phyloP scores from a whole-genome alignment of 2,797 vertebrate genomes.

The Hafferia zeledoni region DNA sequence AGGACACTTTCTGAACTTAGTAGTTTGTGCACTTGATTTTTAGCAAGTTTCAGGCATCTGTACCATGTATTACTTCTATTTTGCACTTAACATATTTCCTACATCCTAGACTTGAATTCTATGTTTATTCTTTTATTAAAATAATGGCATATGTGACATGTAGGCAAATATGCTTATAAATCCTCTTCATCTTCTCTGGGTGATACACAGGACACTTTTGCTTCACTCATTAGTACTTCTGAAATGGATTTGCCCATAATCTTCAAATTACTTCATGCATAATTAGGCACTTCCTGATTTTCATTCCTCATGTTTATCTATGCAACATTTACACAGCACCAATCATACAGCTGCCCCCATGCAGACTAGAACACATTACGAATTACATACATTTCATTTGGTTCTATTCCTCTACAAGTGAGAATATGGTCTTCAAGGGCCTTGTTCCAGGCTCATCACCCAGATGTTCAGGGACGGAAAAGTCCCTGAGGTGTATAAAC shows the following conservation, averaged over 20 bases:
- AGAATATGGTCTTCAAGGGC: conserved; percentile 6
- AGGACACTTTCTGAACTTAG: background rate
- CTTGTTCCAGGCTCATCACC: background rate
- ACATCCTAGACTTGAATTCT: background rate
- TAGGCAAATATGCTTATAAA: background rate
- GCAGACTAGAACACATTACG: background rate
- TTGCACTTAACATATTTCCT: background rate
- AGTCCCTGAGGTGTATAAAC: background rate
- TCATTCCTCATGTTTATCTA: conserved; percentile 1
- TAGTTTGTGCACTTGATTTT: background rate
- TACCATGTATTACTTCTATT: background rate
- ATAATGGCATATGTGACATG: background rate
- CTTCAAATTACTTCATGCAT: conserved; percentile 30
- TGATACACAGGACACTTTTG: background rate
- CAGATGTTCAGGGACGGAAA: conserved; percentile 43
- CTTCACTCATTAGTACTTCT: background rate
- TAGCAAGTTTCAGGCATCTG: background rate
- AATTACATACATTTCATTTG: background rate
- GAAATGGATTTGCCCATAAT: conserved; percentile 8
- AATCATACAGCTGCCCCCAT: background rate
- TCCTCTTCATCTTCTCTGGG: background rate
- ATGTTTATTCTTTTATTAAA: background rate
- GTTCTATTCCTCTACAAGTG: background rate
- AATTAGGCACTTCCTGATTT: conserved; percentile 12
- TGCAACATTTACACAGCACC: background rate